A percentile compares a stretch with the other conserved stretches of the same genome.
These are phyloP conservation scores for Petromus typicus DNA, from an alignment of 2,113 vertebrate genomes.

Conservation along the genomic window DNA sequence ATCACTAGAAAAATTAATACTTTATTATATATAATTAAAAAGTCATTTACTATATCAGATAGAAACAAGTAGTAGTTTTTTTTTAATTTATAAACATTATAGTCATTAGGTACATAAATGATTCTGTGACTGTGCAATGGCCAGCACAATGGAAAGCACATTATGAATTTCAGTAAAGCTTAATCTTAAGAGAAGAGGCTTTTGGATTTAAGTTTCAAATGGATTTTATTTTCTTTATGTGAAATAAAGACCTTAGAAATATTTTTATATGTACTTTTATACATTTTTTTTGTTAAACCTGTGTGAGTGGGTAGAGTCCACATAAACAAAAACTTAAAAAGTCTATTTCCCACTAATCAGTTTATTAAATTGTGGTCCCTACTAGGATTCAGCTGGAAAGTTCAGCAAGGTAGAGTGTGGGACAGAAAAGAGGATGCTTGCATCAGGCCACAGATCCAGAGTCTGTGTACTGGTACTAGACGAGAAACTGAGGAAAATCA, in stretches of 20 bases:
- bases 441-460: background rate
- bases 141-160: background rate
- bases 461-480: background rate
- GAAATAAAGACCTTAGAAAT: background rate
- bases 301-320: fast-evolving
- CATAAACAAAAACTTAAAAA: background rate
- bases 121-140: background rate
- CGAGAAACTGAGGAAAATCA: background rate
- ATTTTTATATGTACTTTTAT: background rate
- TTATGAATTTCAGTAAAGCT: background rate
- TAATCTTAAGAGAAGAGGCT: background rate
- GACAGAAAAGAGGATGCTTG: background rate
- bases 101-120: background rate
- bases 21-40: background rate
- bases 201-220: background rate
- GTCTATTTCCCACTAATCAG: background rate
- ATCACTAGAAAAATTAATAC: background rate
- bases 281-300: background rate
- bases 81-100: background rate
- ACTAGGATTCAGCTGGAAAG: background rate
- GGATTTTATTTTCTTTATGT: background rate
- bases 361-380: background rate
- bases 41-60: background rate
- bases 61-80: background rate
- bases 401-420: background rate